Conservation (phyloP, 2,113 vertebrate species). For the Malurus elegans region DNA sequence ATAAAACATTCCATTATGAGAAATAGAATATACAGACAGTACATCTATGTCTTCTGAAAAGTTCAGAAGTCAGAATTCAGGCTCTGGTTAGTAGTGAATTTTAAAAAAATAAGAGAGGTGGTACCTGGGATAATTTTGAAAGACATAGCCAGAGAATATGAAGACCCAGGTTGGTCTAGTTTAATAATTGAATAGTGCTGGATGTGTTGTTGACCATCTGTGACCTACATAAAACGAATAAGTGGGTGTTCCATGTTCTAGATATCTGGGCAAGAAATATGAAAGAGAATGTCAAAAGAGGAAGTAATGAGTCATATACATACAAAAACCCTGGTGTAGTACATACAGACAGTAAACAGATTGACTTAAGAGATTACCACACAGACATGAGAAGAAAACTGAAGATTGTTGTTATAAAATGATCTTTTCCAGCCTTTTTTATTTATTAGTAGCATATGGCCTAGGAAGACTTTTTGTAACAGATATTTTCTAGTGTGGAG, state of each 20-base stretch:
- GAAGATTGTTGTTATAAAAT: slow-evolving; percentile 39
- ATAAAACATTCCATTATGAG: not conserved
- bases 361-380: slow-evolving; percentile 9
- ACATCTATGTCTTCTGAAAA: not conserved
- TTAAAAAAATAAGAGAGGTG: not conserved
- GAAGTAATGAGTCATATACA: not conserved
- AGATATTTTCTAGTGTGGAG: slow-evolving; percentile 41
- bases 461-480: slow-evolving; percentile 19
- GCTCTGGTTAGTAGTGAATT: not conserved
- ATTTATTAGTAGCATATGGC: slow-evolving; percentile 49
- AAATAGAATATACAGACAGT: not conserved
- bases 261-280: not conserved
- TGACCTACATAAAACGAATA: not conserved
- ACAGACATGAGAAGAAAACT: slow-evolving; percentile 47
- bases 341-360: slow-evolving; percentile 19
- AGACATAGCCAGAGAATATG: not conserved
- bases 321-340: not conserved
- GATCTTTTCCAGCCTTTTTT: slow-evolving; percentile 33
- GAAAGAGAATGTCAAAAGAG: not conserved
- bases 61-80: not conserved
- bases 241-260: not conserved
- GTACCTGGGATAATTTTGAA: not conserved
- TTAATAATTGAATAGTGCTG: not conserved
- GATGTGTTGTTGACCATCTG: not conserved
- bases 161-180: not conserved